phyloP scores from a whole-genome alignment of 2,113 vertebrate genomes.

The Phalacrocorax brasilianus region DNA sequence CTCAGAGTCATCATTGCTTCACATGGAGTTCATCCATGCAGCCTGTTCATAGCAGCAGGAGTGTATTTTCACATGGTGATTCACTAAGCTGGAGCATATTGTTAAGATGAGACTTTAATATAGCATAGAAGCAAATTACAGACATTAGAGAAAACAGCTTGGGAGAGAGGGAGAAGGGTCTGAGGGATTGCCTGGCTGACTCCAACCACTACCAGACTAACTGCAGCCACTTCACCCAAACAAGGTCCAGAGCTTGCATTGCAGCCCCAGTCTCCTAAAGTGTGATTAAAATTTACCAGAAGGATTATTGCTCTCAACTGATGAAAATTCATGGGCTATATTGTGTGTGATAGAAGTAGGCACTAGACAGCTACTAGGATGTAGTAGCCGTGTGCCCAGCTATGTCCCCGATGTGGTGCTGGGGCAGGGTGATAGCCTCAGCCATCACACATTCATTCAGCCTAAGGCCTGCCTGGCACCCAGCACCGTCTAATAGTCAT shows the following conservation, averaged over 20 bases:
- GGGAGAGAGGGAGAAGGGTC: not conserved
- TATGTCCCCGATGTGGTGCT: not conserved
- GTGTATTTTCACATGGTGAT: not conserved
- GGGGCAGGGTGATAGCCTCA: not conserved
- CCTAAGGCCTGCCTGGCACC: not conserved
- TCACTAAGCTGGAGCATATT: not conserved
- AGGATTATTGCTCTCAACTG: not conserved
- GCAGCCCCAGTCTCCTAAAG: not conserved
- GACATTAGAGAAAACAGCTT: not conserved
- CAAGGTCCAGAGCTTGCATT: not conserved
- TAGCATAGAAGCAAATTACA: not conserved
- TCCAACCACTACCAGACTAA: not conserved
- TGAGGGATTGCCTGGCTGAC: not conserved
- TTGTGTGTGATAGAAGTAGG: not conserved
- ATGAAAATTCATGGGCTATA: not conserved
- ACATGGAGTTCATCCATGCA: not conserved
- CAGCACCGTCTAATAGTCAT: not conserved
- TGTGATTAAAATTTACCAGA: not conserved
- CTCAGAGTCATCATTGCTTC: not conserved
- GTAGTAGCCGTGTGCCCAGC: not conserved
- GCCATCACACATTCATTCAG: not conserved
- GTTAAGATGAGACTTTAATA: not conserved
- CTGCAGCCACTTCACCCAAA: not conserved
- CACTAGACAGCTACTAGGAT: too few species aligned
- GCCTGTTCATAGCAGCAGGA: not conserved